Percentiles rank a stretch among this genome's conserved stretches.
These are phyloP conservation scores for Protobothrops mucrosquamatus DNA, from an alignment of 2,113 vertebrate species.

Conservation along the genomic window DNA sequence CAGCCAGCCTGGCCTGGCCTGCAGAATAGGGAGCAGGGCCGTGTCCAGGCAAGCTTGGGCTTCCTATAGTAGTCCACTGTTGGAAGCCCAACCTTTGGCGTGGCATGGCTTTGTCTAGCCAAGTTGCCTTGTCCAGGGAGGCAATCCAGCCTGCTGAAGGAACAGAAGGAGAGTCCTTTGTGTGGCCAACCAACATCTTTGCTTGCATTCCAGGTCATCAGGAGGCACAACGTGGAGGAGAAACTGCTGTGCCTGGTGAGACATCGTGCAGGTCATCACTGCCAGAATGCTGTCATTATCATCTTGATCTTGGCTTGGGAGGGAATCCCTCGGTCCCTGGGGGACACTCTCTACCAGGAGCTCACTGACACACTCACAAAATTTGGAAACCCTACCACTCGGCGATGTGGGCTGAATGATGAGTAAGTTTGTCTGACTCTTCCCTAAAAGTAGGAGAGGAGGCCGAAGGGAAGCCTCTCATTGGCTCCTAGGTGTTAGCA, in stretches of 20 bases:
- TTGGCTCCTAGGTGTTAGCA: no score
- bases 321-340: conserved; percentile 84
- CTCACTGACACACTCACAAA: conserved; percentile 87
- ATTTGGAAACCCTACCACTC: conserved; percentile 92
- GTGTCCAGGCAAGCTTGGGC: no score
- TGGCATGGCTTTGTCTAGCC: background rate
- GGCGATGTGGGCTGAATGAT: conserved; percentile 95
- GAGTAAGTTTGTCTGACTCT: conserved; percentile 75
- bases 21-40: background rate
- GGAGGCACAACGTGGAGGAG: conserved; percentile 85
- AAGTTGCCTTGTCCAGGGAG: background rate
- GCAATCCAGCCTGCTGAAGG: no score
- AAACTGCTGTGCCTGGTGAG: conserved; percentile 93
- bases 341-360: conserved; percentile 90
- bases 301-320: conserved; percentile 98
- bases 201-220: conserved; percentile 80
- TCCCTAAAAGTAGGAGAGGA: background rate
- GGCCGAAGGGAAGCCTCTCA: background rate
- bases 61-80: background rate
- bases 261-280: conserved; percentile 89
- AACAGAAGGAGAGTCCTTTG: background rate
- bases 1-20: background rate
- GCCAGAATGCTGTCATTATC: conserved; percentile 89
- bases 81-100: background rate
- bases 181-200: background rate